A percentile compares a stretch with the other conserved stretches of the same genome.
These are phyloP conservation scores for Miltochrista miniata DNA, from an alignment of 2,888 invertebrate species.

Conservation along the genomic window DNA sequence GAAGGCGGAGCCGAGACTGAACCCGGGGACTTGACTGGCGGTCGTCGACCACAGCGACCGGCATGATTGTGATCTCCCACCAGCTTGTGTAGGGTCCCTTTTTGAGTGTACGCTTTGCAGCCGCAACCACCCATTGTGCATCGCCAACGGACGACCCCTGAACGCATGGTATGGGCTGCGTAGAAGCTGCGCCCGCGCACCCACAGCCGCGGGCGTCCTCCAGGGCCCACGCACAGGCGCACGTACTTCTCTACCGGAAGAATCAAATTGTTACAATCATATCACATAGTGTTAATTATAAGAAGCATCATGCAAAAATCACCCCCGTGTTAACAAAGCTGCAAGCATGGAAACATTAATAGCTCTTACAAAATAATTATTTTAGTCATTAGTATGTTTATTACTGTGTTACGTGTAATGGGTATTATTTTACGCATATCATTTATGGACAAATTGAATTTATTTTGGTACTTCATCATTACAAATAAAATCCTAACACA, in stretches of 20 bases:
- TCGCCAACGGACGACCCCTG: conserved; percentile 77
- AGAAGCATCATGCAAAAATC: conserved; percentile 21
- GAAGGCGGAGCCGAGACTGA: conserved; percentile 22
- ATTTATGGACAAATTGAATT: no score
- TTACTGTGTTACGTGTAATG: no score
- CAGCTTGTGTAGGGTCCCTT: conserved; percentile 72
- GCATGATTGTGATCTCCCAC: conserved; percentile 77
- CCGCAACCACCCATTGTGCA: conserved; percentile 80
- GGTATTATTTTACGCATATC: no score
- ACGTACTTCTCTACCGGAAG: conserved; percentile 63
- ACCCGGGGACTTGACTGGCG: conserved; percentile 33
- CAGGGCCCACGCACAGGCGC: conserved; percentile 74
- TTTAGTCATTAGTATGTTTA: no score
- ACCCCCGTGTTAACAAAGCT: conserved; percentile 10
- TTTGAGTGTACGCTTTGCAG: conserved; percentile 78
- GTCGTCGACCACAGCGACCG: conserved; percentile 65
- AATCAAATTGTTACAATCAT: conserved; percentile 29
- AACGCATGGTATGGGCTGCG: conserved; percentile 79
- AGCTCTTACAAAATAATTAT: no score
- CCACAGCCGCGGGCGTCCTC: conserved; percentile 76
- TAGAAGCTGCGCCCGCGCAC: conserved; percentile 79
- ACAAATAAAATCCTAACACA: no score
- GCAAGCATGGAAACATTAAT: no score
- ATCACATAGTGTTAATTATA: conserved; percentile 5
- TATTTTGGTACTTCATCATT: no score